phyloP scores from a whole-genome alignment of 2,888 invertebrate genomes.

The Yponomeuta cagnagella region DNA sequence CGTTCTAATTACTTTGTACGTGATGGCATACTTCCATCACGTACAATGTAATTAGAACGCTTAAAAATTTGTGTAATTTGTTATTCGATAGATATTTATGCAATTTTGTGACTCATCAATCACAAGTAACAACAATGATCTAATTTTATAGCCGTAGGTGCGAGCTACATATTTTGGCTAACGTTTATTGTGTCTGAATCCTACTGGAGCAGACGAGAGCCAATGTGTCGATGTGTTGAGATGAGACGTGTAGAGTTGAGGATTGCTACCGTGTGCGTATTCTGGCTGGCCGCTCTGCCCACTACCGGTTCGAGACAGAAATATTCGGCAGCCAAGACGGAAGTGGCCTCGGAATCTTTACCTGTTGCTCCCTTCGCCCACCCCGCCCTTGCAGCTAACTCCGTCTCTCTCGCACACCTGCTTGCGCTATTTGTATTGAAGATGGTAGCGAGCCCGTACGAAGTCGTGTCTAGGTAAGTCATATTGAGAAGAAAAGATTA shows the following conservation, averaged over 20 bases:
- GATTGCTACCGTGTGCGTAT: constrained; percentile 40
- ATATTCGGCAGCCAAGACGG: constrained; percentile 77
- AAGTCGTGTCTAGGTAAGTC: constrained; percentile 36
- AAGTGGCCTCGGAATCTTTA: constrained; percentile 77
- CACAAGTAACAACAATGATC: neutral
- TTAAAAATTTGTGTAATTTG: neutral
- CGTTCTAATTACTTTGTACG: no score
- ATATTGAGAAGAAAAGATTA: constrained; percentile 66
- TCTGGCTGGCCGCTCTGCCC: constrained; percentile 69
- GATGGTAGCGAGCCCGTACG: constrained; percentile 14
- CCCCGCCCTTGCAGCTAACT: constrained; percentile 47
- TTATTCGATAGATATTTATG: neutral
- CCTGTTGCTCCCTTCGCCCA: constrained; percentile 75
- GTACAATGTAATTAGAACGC: neutral
- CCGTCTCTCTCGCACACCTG: constrained; percentile 49
- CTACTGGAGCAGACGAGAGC: constrained; percentile 30
- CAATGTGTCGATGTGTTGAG: constrained; percentile 33
- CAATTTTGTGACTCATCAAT: neutral
- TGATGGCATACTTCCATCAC: neutral
- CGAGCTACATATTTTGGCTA: constrained; percentile 22
- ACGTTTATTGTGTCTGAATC: constrained; percentile 24
- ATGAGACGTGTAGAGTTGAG: constrained; percentile 18
- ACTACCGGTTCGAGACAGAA: constrained; percentile 76
- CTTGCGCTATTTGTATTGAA: constrained; percentile 28
- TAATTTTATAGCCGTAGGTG: neutral